A percentile compares a stretch with the other conserved stretches of the same genome.
Conservation (phyloP, 2,888 invertebrate genomes). For the Leucoptera coffeella region DNA sequence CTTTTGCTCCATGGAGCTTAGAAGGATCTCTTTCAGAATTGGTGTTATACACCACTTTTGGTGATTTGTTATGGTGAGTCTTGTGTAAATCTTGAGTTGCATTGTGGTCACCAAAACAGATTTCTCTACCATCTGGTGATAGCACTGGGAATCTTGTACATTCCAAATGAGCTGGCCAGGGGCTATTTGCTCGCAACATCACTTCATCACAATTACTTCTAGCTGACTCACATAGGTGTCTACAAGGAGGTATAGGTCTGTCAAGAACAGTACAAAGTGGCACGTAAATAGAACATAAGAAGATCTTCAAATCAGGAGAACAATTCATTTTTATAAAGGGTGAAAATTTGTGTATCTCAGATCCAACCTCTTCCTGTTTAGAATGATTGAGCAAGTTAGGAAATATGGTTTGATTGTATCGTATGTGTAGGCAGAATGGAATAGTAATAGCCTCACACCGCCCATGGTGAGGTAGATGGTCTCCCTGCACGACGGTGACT, state of each 20-base stretch:
- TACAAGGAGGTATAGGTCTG: constrained; percentile 83
- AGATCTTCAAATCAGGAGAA: constrained; percentile 89
- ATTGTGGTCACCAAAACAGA: constrained; percentile 78
- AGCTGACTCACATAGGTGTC: constrained; percentile 84
- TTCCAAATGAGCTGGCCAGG: constrained; percentile 86
- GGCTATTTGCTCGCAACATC: constrained; percentile 79
- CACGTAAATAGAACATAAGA: constrained; percentile 91
- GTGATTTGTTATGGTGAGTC: constrained; percentile 21
- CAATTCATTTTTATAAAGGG: constrained; percentile 93
- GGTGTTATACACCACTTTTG: constrained; percentile 40
- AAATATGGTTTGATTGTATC: constrained; percentile 94
- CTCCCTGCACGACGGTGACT: constrained; percentile 40
- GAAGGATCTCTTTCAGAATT: constrained; percentile 38
- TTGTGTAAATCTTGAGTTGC: constrained; percentile 54
- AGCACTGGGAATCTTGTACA: constrained; percentile 79
- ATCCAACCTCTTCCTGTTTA: constrained; percentile 90
- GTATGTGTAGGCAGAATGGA: constrained; percentile 84
- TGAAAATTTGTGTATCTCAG: constrained; percentile 88
- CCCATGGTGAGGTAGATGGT: constrained; percentile 68
- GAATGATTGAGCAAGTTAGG: constrained; percentile 90
- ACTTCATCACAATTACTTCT: constrained; percentile 79
- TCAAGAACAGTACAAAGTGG: constrained; percentile 95
- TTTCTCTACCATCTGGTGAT: constrained; percentile 57
- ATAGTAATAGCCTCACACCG: constrained; percentile 93
- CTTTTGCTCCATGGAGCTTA: constrained; percentile 51